phyloP scores from a whole-genome alignment of 2,113 vertebrate genomes.

The Chelonoidis abingdonii region DNA sequence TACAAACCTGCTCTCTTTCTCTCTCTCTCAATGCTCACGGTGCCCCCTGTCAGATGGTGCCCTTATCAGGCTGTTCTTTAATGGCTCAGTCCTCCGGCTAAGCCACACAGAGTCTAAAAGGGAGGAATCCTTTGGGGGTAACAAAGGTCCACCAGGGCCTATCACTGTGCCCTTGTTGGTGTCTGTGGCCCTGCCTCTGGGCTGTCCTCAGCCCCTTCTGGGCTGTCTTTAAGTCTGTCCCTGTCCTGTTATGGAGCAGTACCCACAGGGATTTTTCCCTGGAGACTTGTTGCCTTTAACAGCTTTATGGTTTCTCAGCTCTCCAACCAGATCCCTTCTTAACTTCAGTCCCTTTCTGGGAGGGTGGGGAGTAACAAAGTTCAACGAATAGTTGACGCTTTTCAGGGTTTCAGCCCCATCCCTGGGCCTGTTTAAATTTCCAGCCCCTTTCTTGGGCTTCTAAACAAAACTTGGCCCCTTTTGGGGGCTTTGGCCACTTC shows the following conservation, averaged over 20 bases:
- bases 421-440: neutral
- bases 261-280: neutral
- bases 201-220: neutral
- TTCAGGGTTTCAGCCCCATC: neutral
- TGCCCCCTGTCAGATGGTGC: too few species aligned
- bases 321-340: neutral
- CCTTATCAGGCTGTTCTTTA: neutral
- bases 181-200: neutral
- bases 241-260: too few species aligned
- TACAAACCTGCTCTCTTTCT: neutral
- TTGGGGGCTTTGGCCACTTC: neutral
- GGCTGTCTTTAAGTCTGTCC: neutral
- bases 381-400: neutral
- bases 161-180: neutral
- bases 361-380: neutral
- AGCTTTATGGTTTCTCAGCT: neutral
- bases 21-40: neutral
- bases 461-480: neutral
- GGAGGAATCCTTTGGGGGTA: neutral
- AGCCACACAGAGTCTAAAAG: neutral
- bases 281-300: neutral
- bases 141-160: neutral
- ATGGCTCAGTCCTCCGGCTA: neutral
- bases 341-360: neutral
- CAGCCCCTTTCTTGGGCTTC: neutral